Evolutionary conservation across 2,888 invertebrate species (phyloP), one percentile per base, ranked within the genome.

Genomic region (Brachynemurus nebulosus): DNA sequence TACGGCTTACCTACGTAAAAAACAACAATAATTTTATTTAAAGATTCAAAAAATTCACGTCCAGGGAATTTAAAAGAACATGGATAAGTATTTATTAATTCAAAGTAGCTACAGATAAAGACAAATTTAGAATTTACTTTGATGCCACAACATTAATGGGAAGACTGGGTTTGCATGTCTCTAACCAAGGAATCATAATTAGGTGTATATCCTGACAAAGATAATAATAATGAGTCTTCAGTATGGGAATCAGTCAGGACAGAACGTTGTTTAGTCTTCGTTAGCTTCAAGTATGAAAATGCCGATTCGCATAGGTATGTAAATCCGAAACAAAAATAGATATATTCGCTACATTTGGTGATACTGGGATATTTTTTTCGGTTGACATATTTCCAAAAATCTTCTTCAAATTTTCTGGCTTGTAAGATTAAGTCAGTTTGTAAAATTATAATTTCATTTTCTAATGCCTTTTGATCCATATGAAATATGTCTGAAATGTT

Each of bases 391-490:
- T 49, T 49, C 47, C 49, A 49, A 47, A 49, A 51, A 47, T 43
- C 35, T 42, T 48, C 46, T 23, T 46, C 46, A 46, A 46, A 17
- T 51, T 46, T 19, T 42, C 45, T 49, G 47, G 44, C 44, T 49
- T 46, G 45, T 51, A 49, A 50, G 44, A 45, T 45, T 44, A 48
- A 34, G 42, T 50, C 49, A 47, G 42, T 25, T 48, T 49, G 50
- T 46, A 49, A 36, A 46, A 25, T 48, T 48, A 50, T 48, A 45
- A 45, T 47, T 48, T 50, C 48, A 45, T 50, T 51, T 47, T 47
- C 45, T 39, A 51, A 36, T 7, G 33, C 44, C 2, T 48, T 48
- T 40, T 49, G 14, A 3, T 47, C 45, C 9, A 48, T 33, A 46
- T 50, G 21, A 50, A 50, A 50, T 44, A n/a, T n/a, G n/a, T n/a